Conservation (phyloP, 2,113 vertebrate species). For the Rhineura floridana region DNA sequence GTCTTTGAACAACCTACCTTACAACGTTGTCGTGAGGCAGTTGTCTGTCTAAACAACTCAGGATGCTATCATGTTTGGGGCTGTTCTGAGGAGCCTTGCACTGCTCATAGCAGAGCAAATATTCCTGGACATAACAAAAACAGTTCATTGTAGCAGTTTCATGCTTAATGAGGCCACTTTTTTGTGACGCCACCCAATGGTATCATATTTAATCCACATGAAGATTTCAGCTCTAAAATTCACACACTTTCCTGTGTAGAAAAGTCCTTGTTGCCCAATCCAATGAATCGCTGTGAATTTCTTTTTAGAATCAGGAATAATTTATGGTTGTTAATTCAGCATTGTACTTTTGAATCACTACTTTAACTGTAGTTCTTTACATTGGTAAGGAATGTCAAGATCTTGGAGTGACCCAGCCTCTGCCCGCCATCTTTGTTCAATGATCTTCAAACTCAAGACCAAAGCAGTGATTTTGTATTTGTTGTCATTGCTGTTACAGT, state of each 20-base stretch:
- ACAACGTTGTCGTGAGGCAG: neutral
- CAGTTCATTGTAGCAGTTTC: neutral
- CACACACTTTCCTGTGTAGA: neutral
- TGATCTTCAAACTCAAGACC: neutral
- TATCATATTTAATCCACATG: neutral
- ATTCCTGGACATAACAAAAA: neutral
- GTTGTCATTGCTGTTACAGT: neutral
- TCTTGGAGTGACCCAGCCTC: neutral
- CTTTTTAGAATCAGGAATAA: neutral
- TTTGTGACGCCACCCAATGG: neutral
- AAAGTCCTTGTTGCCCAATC: neutral
- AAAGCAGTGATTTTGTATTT: neutral
- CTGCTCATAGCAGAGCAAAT: neutral
- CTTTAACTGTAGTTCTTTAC: neutral
- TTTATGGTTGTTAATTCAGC: neutral
- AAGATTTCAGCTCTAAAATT: neutral
- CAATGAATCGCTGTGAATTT: neutral
- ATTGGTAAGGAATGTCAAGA: neutral
- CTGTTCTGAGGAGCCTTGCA: neutral
- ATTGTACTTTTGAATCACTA: neutral
- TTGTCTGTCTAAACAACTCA: neutral
- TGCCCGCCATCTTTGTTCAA: neutral
- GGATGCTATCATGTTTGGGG: neutral
- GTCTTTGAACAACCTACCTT: neutral
- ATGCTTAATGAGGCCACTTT: neutral